These are phyloP conservation scores for Colaptes auratus DNA, from an alignment of 2,113 vertebrate species.

Conservation along the genomic window DNA sequence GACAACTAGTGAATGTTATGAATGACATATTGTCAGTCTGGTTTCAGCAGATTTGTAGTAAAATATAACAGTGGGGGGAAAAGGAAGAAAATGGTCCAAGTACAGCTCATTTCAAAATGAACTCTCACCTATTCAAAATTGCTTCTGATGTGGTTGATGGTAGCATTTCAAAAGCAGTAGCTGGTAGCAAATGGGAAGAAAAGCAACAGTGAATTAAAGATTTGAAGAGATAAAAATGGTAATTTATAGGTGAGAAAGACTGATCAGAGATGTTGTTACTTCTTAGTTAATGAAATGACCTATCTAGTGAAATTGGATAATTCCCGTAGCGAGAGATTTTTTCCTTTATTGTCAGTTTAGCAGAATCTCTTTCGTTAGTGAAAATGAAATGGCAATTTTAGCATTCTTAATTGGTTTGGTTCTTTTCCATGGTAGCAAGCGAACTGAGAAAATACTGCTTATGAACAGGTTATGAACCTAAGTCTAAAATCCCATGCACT, in stretches of 20 bases:
- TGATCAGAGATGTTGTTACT: conserved; percentile 40
- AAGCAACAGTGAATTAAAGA: conserved; percentile 51
- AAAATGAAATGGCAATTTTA: conserved; percentile 51
- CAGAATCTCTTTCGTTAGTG: conserved; percentile 29
- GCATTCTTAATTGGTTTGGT: conserved; percentile 63
- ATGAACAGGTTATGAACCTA: conserved; percentile 42
- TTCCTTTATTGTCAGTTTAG: conserved; percentile 45
- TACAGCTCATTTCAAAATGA: not conserved
- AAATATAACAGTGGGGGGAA: not conserved
- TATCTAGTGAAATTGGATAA: conserved; percentile 29
- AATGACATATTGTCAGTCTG: not conserved
- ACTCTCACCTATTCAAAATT: not conserved
- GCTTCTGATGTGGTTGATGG: not conserved
- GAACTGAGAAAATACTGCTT: conserved; percentile 40
- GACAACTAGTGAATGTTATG: not conserved
- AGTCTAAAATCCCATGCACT: conserved; percentile 28
- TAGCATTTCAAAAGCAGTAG: conserved; percentile 19
- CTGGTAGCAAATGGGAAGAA: conserved; percentile 12
- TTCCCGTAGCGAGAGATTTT: not conserved
- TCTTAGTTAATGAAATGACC: conserved; percentile 57
- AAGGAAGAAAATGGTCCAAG: not conserved
- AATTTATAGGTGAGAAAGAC: conserved; percentile 33
- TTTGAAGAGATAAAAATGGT: conserved; percentile 21
- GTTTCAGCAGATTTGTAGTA: not conserved
- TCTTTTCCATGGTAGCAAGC: conserved; percentile 44